Evolutionary conservation across 2,888 invertebrate species (phyloP), one percentile per base, ranked within the genome.

Genomic region (Acleris cristana): DNA sequence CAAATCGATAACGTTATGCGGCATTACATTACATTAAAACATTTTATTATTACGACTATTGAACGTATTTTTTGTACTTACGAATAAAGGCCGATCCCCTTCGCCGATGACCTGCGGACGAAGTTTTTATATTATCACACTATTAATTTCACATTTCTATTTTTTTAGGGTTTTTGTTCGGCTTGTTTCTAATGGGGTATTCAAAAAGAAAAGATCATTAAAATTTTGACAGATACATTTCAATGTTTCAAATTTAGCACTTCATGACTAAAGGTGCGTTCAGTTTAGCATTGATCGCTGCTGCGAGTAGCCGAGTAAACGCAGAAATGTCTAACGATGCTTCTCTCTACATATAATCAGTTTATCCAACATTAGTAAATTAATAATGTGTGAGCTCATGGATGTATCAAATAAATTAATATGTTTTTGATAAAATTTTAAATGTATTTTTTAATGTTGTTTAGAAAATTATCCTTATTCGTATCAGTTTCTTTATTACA

Each of bases 161-260:
- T 73, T 79, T 82, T 76, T 71, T 14, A 40, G 64, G 72, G 70
- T 69, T 70, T 72, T 78, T 75, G 77, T 80, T 80, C 69, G 70
- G 74, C 72, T 72, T 72, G 78, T 75, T 80, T 72, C 73, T 78
- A 74, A 81, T 76, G 69, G 75, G 73, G 67, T 69, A 69, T 72
- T 71, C 67, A 72, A 77, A 72, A 77, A 79, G 79, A 77, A 72
- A 77, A 79, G 79, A 78, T 76, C 74, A 83, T 83, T 73, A 81
- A 78, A 86, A 87, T 83, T 90, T 89, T 87, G 86, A 87, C 80
- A 82, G 81, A 75, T 81, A 74, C 83, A 83, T 84, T 84, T 79
- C 79, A 79, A 83, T 83, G 81, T 87, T 88, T 89, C 84, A 88
- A 90, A 88, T 87, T 88, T 86, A 82, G 83, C 87, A 81, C 81